Evolutionary conservation across 2,113 vertebrate genomes (phyloP).

Genomic region (Microcebus tavaratra): DNA sequence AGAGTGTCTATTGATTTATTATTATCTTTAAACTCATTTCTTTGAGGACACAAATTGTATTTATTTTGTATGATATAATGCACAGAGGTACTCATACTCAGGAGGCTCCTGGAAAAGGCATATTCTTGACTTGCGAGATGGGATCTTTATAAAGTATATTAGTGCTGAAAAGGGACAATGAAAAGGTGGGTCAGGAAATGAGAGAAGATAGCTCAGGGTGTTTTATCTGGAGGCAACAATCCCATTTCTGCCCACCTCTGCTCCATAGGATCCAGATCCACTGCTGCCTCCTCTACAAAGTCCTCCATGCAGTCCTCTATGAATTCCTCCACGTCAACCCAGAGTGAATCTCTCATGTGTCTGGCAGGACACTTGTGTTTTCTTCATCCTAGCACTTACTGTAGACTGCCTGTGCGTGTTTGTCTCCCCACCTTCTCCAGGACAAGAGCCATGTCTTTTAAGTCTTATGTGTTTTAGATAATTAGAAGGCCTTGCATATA

Average conservation of each 20-base stretch:
- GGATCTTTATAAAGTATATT: neutral
- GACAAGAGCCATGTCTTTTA: neutral
- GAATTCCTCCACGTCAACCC: neutral
- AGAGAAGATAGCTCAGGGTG: neutral
- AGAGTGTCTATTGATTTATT: neutral
- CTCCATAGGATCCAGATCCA: neutral
- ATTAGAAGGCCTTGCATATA: neutral
- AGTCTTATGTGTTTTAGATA: neutral
- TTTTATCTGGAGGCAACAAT: neutral
- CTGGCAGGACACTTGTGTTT: neutral
- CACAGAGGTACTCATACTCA: neutral
- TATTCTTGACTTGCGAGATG: neutral
- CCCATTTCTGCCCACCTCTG: neutral
- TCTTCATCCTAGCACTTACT: neutral
- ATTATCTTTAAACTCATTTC: neutral
- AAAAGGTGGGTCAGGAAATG: neutral
- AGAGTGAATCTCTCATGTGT: neutral
- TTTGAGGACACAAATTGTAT: neutral
- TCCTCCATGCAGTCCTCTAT: neutral
- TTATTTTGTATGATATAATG: neutral
- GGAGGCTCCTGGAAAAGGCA: neutral
- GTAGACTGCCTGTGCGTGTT: accelerated
- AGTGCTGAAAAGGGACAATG: neutral
- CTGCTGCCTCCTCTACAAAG: neutral
- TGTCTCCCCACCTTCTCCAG: neutral